Conservation (phyloP, 37 sponge, comb jelly and placozoan species). For the Ianthella basta region DNA sequence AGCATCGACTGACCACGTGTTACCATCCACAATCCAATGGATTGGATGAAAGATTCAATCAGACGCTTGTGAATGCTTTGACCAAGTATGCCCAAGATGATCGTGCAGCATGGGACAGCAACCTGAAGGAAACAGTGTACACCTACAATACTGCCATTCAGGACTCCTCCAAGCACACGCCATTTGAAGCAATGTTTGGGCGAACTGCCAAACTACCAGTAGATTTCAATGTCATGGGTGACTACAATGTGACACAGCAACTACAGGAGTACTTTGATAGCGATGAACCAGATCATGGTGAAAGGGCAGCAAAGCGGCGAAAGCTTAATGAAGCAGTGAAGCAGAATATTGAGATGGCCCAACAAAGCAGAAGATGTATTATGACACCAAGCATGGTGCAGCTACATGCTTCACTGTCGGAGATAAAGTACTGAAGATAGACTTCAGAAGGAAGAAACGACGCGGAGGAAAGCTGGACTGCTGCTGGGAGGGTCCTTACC, state of each 20-base stretch:
- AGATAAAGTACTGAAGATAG: slow-evolving; percentile 17
- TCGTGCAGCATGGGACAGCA: slow-evolving; percentile 32
- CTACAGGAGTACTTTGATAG: background rate
- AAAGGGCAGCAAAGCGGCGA: background rate
- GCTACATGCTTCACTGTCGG: slow-evolving; percentile 20
- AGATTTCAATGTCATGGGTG: slow-evolving; percentile 21
- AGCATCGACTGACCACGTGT: too few species aligned
- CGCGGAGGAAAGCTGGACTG: slow-evolving; percentile 34
- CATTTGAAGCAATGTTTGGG: too few species aligned
- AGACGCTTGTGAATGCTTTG: slow-evolving; percentile 40
- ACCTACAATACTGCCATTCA: slow-evolving; percentile 39
- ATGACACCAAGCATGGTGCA: slow-evolving; percentile 32
- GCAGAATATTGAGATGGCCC: slow-evolving; percentile 34
- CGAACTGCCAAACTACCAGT: too few species aligned
- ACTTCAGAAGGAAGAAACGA: slow-evolving; percentile 23
- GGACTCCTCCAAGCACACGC: slow-evolving; percentile 53
- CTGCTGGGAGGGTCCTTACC: slow-evolving; percentile 15
- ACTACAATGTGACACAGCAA: background rate
- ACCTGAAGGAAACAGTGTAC: slow-evolving; percentile 27
- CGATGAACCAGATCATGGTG: background rate
- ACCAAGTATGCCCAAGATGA: slow-evolving; percentile 36
- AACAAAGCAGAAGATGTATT: slow-evolving; percentile 44
- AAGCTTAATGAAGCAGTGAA: background rate
- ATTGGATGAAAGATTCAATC: slow-evolving; percentile 58
- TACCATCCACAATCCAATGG: too few species aligned